Conservation (phyloP, 2,797 vertebrate genomes). For the Oreochromis mossambicus region DNA sequence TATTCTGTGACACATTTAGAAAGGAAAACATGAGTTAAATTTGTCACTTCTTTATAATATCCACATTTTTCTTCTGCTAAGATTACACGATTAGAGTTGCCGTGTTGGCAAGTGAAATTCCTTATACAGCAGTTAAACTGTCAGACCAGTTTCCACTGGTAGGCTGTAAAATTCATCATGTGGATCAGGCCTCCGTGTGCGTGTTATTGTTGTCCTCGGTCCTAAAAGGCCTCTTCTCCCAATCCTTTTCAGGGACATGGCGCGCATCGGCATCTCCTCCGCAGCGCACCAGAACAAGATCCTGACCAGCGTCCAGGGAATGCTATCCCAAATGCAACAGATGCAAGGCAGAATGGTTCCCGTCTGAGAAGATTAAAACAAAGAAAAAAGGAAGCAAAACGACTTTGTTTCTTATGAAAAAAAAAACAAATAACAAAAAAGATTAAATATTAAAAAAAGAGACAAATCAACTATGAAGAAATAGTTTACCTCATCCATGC, state of each 20-base stretch:
- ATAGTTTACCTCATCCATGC: conserved; percentile 99
- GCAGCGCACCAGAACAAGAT: conserved; percentile 93
- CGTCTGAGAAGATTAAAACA: conserved; percentile 81
- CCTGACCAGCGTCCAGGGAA: conserved; percentile 90
- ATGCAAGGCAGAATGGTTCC: conserved; percentile 97
- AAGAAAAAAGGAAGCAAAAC: conserved; percentile 47
- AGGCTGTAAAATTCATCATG: conserved; percentile 47
- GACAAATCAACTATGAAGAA: conserved; percentile 72
- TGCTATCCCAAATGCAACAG: conserved; percentile 95
- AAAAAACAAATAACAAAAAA: conserved; percentile 24
- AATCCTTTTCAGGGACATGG: conserved; percentile 83
- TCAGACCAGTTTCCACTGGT: conserved; percentile 6
- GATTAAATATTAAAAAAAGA: neutral
- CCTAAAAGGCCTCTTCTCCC: conserved; percentile 30
- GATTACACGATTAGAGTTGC: conserved; percentile 4
- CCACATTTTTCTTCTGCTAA: neutral
- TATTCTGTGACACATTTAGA: neutral
- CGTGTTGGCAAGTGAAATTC: conserved; percentile 4
- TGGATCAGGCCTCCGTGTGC: conserved; percentile 6
- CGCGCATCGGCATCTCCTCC: conserved; percentile 89
- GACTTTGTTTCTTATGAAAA: conserved; percentile 61
- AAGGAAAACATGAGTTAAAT: neutral
- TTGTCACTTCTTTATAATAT: neutral
- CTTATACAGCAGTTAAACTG: conserved; percentile 27
- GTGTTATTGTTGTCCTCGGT: conserved; percentile 35